A percentile compares a stretch with the other conserved stretches of the same genome.
These are phyloP conservation scores for Papilio gigon DNA, from an alignment of 2,888 invertebrate genomes.

Conservation along the genomic window DNA sequence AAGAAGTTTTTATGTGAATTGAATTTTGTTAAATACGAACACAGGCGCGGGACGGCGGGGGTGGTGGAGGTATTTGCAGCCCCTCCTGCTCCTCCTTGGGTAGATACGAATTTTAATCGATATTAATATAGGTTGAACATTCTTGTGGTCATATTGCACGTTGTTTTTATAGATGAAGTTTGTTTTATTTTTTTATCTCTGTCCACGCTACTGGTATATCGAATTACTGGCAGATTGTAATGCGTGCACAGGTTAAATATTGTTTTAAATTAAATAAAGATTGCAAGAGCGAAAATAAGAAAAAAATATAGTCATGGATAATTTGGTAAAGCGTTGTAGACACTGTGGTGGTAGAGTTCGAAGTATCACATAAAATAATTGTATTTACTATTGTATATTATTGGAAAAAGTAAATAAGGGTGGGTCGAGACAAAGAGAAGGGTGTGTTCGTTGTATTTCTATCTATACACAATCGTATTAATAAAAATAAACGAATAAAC, in stretches of 20 bases:
- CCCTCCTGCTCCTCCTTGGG: too few relatives aligned
- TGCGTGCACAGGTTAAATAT: not conserved
- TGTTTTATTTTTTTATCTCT: constrained; percentile 8
- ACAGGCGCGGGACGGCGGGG: too few relatives aligned
- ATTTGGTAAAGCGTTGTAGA: not conserved
- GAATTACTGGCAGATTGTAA: not conserved
- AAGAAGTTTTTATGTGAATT: too few relatives aligned
- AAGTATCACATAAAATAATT: not conserved
- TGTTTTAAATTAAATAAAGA: not conserved
- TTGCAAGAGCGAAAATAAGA: not conserved
- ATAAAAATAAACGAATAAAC: not conserved
- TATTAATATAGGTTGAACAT: too few relatives aligned
- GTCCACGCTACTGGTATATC: constrained; percentile 3
- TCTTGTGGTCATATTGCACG: constrained; percentile 19
- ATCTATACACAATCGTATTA: not conserved
- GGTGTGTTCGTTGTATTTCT: not conserved
- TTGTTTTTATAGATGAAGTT: not conserved
- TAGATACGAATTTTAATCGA: too few relatives aligned
- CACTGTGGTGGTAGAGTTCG: not conserved
- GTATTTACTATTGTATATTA: not conserved
- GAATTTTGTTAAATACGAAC: too few relatives aligned
- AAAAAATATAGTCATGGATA: not conserved
- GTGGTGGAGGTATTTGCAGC: too few relatives aligned
- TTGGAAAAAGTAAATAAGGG: not conserved
- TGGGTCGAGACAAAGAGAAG: not conserved